Conservation (phyloP, 2,888 invertebrate species). For the Nephrotoma guestfalica region DNA sequence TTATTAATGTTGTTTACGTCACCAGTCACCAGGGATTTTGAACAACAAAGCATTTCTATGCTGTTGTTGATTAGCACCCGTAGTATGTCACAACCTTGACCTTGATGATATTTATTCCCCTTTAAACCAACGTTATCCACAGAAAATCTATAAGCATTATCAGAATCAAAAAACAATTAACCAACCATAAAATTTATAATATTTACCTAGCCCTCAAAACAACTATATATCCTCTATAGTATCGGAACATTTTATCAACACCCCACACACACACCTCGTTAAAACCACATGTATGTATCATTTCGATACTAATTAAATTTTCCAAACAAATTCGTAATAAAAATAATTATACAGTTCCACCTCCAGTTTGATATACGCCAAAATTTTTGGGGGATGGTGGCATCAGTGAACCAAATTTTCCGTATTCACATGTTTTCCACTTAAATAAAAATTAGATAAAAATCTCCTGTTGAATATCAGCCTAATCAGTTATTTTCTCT, state of each 20-base stretch:
- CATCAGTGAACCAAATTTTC: neutral
- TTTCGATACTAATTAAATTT: neutral
- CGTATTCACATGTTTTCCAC: neutral
- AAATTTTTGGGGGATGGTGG: neutral
- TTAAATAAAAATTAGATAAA: neutral
- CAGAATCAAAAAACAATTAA: too few relatives aligned
- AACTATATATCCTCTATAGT: too few relatives aligned
- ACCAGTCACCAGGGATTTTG: too few relatives aligned
- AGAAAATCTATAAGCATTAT: too few relatives aligned
- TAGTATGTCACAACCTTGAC: too few relatives aligned
- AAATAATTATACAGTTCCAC: neutral
- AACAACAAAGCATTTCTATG: too few relatives aligned
- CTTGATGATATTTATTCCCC: too few relatives aligned
- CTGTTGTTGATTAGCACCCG: too few relatives aligned
- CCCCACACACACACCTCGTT: neutral
- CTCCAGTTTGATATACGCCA: neutral
- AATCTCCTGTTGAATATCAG: neutral
- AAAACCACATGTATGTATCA: neutral
- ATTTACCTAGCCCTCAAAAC: too few relatives aligned
- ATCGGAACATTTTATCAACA: neutral
- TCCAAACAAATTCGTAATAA: neutral
- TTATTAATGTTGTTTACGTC: too few relatives aligned
- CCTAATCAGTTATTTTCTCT: neutral
- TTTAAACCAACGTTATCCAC: too few relatives aligned
- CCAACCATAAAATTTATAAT: too few relatives aligned